phyloP scores from a whole-genome alignment of 2,888 invertebrate genomes.

The Leptarthrus brevirostris region DNA sequence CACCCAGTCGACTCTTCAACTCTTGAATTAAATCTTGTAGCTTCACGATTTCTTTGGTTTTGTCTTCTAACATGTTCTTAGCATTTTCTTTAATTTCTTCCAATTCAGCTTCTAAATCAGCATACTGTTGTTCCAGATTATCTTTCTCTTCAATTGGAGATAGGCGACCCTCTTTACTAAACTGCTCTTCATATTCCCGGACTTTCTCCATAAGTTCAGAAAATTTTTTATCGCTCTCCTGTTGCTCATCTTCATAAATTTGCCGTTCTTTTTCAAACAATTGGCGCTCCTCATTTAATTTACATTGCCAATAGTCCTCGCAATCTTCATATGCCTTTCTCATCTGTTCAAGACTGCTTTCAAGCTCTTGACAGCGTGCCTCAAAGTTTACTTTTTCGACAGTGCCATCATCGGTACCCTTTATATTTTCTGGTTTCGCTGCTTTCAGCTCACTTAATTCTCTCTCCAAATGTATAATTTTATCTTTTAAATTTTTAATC shows the following conservation, averaged over 20 bases:
- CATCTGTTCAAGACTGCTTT: constrained; percentile 79
- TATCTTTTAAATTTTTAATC: constrained; percentile 59
- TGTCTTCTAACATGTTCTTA: constrained; percentile 70
- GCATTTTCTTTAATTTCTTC: constrained; percentile 70
- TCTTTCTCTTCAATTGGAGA: constrained; percentile 83
- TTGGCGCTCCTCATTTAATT: constrained; percentile 81
- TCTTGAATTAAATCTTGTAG: constrained; percentile 69
- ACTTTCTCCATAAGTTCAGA: constrained; percentile 79
- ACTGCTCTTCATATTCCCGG: constrained; percentile 83
- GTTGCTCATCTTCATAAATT: constrained; percentile 76
- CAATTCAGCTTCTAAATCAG: constrained; percentile 78
- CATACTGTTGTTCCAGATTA: constrained; percentile 77
- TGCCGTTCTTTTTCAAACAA: constrained; percentile 78
- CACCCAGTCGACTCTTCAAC: constrained; percentile 63
- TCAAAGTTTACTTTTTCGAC: constrained; percentile 58
- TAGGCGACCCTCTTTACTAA: constrained; percentile 71
- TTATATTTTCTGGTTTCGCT: constrained; percentile 56
- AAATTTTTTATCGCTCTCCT: constrained; percentile 80
- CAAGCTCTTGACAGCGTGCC: constrained; percentile 75
- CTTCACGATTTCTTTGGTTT: constrained; percentile 70
- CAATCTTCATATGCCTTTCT: constrained; percentile 83
- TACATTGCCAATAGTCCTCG: constrained; percentile 87
- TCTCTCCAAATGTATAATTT: constrained; percentile 61
- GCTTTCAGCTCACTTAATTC: constrained; percentile 58
- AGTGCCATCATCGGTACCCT: constrained; percentile 57